phyloP scores from a whole-genome alignment of 2,888 invertebrate genomes.

The Hirtodrosophila confusa region DNA sequence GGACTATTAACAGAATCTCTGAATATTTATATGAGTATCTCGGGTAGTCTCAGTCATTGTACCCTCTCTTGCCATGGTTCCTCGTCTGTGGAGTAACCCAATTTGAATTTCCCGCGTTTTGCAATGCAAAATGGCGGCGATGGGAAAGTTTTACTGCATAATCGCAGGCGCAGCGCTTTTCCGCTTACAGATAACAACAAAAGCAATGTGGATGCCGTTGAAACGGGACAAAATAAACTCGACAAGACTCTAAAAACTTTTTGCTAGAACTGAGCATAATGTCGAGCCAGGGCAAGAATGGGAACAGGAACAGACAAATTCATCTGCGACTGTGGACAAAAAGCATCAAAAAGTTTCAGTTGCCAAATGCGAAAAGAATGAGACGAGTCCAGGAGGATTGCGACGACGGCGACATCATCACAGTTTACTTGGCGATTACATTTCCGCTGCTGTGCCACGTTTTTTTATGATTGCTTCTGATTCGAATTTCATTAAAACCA shows the following conservation, averaged over 20 bases:
- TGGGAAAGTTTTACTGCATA: constrained; percentile 74
- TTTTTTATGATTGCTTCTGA: constrained; percentile 62
- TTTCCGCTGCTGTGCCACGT: constrained; percentile 43
- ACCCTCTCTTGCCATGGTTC: too few relatives aligned
- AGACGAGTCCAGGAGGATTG: constrained; percentile 18
- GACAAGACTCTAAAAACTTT: constrained; percentile 58
- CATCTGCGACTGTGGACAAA: constrained; percentile 66
- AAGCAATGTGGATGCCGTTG: constrained; percentile 11
- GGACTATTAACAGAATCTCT: too few relatives aligned
- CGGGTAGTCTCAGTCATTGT: too few relatives aligned
- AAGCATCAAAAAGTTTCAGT: constrained; percentile 65
- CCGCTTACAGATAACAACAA: constrained; percentile 48
- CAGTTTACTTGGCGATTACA: constrained; percentile 68
- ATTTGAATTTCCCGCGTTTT: constrained; percentile 69
- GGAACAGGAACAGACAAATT: constrained; percentile 64
- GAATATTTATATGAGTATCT: too few relatives aligned
- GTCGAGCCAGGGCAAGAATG: constrained; percentile 40
- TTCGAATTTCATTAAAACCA: constrained; percentile 72
- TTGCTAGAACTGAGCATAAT: constrained; percentile 68
- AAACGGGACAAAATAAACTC: constrained; percentile 31
- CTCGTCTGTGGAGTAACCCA: constrained; percentile 58
- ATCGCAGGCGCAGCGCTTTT: constrained; percentile 73
- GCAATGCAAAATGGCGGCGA: constrained; percentile 71
- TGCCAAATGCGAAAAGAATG: constrained; percentile 72
- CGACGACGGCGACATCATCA: constrained; percentile 34